Conservation (phyloP, 1,140 invertebrate genomes). For the Periplaneta americana region DNA sequence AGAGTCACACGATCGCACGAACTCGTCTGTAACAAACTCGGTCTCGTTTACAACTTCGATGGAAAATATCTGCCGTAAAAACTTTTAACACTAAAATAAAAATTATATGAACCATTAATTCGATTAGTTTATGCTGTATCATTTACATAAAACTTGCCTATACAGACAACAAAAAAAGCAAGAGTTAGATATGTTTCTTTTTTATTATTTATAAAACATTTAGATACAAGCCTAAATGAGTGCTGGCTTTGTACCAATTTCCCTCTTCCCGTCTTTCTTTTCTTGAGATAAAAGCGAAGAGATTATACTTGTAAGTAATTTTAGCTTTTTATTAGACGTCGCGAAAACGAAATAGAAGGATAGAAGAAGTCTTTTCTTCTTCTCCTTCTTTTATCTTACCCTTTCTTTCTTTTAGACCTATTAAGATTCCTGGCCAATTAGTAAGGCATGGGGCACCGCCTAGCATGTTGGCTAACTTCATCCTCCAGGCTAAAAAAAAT, state of each 20-base stretch:
- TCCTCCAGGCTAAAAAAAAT: not conserved
- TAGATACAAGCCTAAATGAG: not conserved
- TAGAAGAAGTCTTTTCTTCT: not conserved
- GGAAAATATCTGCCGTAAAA: too few relatives aligned
- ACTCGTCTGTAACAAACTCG: too few relatives aligned
- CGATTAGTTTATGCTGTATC: too few relatives aligned
- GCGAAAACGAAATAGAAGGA: not conserved
- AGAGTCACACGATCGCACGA: too few relatives aligned
- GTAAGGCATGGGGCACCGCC: not conserved
- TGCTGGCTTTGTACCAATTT: not conserved
- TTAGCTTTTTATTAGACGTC: constrained; percentile 2
- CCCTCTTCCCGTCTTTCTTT: not conserved
- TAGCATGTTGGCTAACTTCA: not conserved
- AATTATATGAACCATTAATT: too few relatives aligned
- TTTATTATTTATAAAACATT: too few relatives aligned
- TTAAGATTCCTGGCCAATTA: constrained; percentile 3
- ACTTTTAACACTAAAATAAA: too few relatives aligned
- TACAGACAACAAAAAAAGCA: too few relatives aligned
- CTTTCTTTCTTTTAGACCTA: not conserved
- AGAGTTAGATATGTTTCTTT: too few relatives aligned
- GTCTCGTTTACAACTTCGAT: too few relatives aligned
- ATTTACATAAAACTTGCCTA: too few relatives aligned
- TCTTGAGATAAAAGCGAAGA: not conserved
- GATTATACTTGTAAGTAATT: constrained; percentile 1
- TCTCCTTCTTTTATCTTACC: not conserved